Evolutionary conservation across 2,888 invertebrate genomes (phyloP).

Genomic region (Notodonta ziczac): DNA sequence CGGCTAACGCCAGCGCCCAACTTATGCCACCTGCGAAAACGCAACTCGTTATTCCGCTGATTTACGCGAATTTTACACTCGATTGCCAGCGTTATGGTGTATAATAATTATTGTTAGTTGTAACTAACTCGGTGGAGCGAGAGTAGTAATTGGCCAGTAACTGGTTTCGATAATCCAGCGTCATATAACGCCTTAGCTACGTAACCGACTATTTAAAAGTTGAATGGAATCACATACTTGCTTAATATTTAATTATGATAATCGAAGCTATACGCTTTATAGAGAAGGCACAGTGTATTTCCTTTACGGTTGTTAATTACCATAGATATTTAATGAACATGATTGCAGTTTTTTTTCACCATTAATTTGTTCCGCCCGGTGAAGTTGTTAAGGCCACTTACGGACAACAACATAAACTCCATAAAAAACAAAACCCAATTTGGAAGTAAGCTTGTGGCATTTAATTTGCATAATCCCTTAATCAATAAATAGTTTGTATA

Average conservation of each 20-base stretch:
- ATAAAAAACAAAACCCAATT: too few species aligned
- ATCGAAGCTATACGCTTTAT: neutral
- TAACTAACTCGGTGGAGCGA: conserved; percentile 2
- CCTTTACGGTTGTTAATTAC: too few species aligned
- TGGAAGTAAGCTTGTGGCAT: too few species aligned
- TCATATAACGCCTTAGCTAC: neutral
- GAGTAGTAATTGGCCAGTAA: neutral
- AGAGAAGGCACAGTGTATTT: too few species aligned
- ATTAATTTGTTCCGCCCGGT: conserved; percentile 6
- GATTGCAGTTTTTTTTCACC: conserved; percentile 21
- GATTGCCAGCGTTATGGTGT: conserved; percentile 27
- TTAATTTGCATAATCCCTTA: too few species aligned
- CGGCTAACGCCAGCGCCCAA: conserved; percentile 9
- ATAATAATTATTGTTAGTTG: conserved; percentile 16
- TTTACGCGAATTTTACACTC: conserved; percentile 33
- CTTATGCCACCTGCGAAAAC: conserved; percentile 23
- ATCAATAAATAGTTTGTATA: too few species aligned
- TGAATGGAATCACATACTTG: neutral
- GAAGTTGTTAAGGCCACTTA: conserved; percentile 11
- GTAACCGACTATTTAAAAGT: neutral
- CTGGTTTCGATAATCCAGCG: conserved; percentile 1
- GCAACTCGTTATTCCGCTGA: conserved; percentile 31
- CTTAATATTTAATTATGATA: neutral
- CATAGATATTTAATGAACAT: neutral
- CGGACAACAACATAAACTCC: too few species aligned